Evolutionary conservation across 2,113 vertebrate species (phyloP), one percentile per base, ranked within the genome.

Genomic region (Melanerpes aurifrons): DNA sequence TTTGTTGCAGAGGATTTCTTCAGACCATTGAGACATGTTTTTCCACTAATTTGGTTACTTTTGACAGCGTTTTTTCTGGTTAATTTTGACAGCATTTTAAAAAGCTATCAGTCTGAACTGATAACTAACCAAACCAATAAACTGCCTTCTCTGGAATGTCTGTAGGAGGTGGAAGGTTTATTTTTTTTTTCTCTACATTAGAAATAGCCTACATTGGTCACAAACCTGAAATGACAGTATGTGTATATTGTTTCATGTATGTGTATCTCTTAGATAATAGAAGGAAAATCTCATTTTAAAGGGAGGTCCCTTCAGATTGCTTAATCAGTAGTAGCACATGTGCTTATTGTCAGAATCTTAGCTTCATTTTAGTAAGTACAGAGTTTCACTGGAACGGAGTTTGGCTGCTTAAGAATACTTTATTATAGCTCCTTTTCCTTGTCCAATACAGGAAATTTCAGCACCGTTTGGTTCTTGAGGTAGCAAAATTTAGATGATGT

Each of bases 281-380:
- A 21, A 71, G 18, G 26, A 66, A 40, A 75, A 67, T 25, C 3
- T 70, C 22, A 29, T 21, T 71, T 48, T 37, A 50, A 62, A 37
- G 22, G 8, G 21, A 5, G 3, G 12, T 26, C 2, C 10, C 18
- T 80, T 56, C 13, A 32, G 14, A 10, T 59, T 43, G 61, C 45
- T 2, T 86, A 11, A 50, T n/a, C 14, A 29, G 29, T 57, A 62
- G 29, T 29, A 57, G 37, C 57, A 61, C 11, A 21, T 0, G 0
- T 22, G 4, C 18, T 32, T 75, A 54, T 29, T 21, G 7, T 84
- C 31, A 82, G 25, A 35, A 12, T 37, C 31, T 47, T 82, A 16
- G 21, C 19, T 66, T 70, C 7, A 12, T 61, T 68, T 72, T 31
- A 37, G 29, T 35, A 56, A 62, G 32, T 10, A 37, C 6, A 80